Conservation (phyloP, 2,888 invertebrate species). For the Caenorhabditis plicata region DNA sequence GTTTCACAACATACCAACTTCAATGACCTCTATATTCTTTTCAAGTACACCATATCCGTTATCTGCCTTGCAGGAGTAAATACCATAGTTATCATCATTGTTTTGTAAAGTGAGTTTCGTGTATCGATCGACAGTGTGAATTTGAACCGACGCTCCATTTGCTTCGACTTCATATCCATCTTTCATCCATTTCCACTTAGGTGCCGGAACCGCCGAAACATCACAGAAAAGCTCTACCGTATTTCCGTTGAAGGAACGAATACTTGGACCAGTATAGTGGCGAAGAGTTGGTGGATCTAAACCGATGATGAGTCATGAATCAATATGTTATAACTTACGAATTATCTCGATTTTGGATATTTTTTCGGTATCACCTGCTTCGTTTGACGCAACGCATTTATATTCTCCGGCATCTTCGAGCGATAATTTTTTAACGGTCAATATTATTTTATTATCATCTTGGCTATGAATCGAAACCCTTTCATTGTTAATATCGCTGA, state of each 20-base stretch:
- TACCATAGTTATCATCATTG: conserved; percentile 39
- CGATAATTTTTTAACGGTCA: conserved; percentile 38
- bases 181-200: conserved; percentile 45
- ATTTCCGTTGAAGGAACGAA: conserved; percentile 42
- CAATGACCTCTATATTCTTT: conserved; percentile 36
- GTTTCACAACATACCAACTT: conserved; percentile 37
- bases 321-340: conserved; percentile 30
- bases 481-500: conserved; percentile 17
- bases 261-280: conserved; percentile 24
- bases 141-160: conserved; percentile 35
- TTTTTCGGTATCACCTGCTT: conserved; percentile 44
- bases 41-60: conserved; percentile 48
- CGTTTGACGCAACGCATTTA: conserved; percentile 49
- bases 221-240: conserved; percentile 43
- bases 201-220: conserved; percentile 48
- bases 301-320: conserved; percentile 2
- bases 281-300: conserved; percentile 40
- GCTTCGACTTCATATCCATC: conserved; percentile 46
- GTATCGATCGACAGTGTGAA: conserved; percentile 22
- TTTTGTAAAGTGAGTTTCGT: conserved; percentile 33
- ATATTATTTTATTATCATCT: conserved; percentile 39
- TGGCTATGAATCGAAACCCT: conserved; percentile 21
- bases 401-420: conserved; percentile 52
- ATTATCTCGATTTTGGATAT: conserved; percentile 39
- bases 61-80: conserved; percentile 46